phyloP scores from a whole-genome alignment of 2,797 vertebrate genomes.

The Anas capensis region DNA sequence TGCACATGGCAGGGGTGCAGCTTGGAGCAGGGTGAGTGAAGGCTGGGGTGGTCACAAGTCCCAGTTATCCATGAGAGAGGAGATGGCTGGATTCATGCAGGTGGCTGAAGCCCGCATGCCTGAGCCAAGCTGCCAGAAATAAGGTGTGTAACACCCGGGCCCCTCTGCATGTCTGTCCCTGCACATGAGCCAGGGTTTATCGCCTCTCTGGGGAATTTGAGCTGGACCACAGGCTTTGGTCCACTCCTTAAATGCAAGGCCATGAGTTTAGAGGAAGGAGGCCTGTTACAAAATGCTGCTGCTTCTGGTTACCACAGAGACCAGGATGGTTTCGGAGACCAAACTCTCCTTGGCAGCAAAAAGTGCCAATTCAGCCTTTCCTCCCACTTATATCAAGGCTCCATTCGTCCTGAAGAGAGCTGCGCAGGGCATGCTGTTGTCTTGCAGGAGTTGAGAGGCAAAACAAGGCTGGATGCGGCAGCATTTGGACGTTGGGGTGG shows the following conservation, averaged over 20 bases:
- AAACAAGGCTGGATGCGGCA: neutral
- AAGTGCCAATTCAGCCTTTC: constrained; percentile 46
- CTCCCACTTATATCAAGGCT: neutral
- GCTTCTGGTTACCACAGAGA: constrained; percentile 41
- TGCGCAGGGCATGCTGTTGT: neutral
- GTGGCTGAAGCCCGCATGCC: neutral
- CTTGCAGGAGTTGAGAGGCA: neutral
- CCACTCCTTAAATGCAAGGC: neutral
- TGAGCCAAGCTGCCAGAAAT: neutral
- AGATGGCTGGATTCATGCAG: neutral
- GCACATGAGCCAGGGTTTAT: rapidly evolving
- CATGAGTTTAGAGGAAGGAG: constrained; percentile 40
- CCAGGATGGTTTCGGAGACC: neutral
- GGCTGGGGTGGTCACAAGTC: neutral
- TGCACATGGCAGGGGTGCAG: neutral
- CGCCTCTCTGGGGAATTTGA: rapidly evolving
- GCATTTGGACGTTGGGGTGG: neutral
- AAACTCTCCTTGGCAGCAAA: constrained; percentile 18
- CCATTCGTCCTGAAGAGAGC: neutral
- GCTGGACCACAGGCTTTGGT: neutral
- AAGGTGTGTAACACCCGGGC: rapidly evolving
- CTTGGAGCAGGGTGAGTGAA: neutral
- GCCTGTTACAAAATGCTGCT: neutral
- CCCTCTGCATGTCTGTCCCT: neutral
- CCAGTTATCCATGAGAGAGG: neutral